These are phyloP conservation scores for Herpetotheres cachinnans DNA, from an alignment of 2,113 vertebrate genomes.

Conservation along the genomic window DNA sequence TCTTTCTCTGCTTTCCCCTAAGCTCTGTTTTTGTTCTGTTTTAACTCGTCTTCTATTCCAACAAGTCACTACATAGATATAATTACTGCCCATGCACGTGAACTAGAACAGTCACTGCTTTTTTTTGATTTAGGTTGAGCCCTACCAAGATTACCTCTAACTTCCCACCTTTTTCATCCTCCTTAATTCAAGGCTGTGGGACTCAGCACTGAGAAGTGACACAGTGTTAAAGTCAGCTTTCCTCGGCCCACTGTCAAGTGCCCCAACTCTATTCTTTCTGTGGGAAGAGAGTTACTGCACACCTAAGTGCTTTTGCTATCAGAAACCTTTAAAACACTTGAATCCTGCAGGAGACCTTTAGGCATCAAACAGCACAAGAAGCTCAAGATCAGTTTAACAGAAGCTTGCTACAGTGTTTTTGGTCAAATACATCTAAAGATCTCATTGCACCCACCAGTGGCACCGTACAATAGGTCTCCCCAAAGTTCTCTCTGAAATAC, in stretches of 20 bases:
- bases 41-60: neutral
- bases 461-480: accelerated
- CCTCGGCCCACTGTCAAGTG: neutral
- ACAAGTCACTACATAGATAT: neutral
- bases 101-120: neutral
- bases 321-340: neutral
- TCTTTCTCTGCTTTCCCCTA: neutral
- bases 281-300: neutral
- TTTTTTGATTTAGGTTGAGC: neutral
- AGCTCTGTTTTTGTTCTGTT: neutral
- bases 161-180: neutral
- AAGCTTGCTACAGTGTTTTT: neutral
- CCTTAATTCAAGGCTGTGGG: neutral
- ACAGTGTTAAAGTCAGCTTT: neutral
- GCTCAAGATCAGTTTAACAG: neutral
- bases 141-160: neutral
- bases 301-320: neutral
- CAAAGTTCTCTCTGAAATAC: neutral
- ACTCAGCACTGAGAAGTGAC: neutral
- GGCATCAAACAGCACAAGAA: neutral
- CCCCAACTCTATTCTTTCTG: accelerated
- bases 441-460: neutral
- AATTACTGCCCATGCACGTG: accelerated
- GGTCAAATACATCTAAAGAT: neutral
- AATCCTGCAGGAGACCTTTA: neutral